Conservation (phyloP, 2,888 invertebrate genomes). For the Steinernema scapterisci region DNA sequence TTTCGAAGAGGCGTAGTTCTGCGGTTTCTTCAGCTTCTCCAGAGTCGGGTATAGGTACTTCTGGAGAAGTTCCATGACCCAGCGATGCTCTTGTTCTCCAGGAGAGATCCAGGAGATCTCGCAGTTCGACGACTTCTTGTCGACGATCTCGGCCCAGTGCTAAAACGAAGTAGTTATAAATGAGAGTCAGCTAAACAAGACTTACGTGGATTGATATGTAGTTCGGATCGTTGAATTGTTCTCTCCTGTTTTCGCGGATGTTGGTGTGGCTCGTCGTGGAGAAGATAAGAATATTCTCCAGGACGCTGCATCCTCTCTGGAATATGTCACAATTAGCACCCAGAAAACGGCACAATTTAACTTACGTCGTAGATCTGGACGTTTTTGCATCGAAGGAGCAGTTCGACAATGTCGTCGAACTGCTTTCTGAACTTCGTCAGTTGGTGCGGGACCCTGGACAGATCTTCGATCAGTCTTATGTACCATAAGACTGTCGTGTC, state of each 20-base stretch:
- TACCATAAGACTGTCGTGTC: conserved; percentile 62
- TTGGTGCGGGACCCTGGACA: conserved; percentile 72
- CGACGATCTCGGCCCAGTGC: conserved; percentile 81
- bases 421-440: conserved; percentile 48
- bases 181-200: background rate
- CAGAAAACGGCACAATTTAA: conserved; percentile 5
- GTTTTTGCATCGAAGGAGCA: conserved; percentile 76
- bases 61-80: conserved; percentile 74
- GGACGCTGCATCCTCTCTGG: conserved; percentile 8
- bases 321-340: background rate
- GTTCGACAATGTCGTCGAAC: conserved; percentile 76
- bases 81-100: conserved; percentile 75
- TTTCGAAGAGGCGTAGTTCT: conserved; percentile 71
- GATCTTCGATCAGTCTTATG: conserved; percentile 70
- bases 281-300: conserved; percentile 9
- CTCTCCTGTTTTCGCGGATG: background rate
- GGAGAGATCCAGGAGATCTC: conserved; percentile 80
- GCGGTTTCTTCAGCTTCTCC: conserved; percentile 72
- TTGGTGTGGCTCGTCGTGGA: background rate
- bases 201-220: conserved; percentile 10
- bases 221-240: background rate
- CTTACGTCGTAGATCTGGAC: conserved; percentile 75
- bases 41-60: conserved; percentile 74
- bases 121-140: conserved; percentile 74
- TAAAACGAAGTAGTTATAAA: conserved; percentile 47